Conservation (phyloP, 2,113 vertebrate genomes). For the Smithornis capensis region DNA sequence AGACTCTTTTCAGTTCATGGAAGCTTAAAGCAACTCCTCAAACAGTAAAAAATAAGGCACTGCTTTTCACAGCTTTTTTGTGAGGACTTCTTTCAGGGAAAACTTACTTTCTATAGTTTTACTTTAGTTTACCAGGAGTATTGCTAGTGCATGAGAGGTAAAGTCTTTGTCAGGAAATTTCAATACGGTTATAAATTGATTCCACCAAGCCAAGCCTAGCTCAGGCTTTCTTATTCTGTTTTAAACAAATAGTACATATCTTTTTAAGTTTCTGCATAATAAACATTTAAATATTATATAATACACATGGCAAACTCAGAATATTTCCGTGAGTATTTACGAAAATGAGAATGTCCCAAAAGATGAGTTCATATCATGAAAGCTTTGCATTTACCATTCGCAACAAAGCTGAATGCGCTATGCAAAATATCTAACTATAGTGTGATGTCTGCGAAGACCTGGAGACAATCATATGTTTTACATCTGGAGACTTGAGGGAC, state of each 20-base stretch:
- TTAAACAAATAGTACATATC: not conserved
- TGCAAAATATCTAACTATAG: not conserved
- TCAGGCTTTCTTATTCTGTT: not conserved
- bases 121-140: not conserved
- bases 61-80: not conserved
- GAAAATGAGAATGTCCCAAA: not conserved
- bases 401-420: not conserved
- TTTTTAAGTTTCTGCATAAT: not conserved
- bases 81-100: not conserved
- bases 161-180: not conserved
- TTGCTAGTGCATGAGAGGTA: not conserved
- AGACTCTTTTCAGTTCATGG: not conserved
- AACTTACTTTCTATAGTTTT: not conserved
- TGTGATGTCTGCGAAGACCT: not conserved
- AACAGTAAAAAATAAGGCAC: not conserved
- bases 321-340: not conserved
- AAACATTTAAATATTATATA: not conserved
- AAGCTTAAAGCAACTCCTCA: not conserved
- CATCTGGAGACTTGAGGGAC: not conserved
- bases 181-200: not conserved
- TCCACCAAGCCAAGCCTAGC: not conserved
- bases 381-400: not conserved
- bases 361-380: not conserved
- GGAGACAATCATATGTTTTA: not conserved
- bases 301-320: not conserved